Evolutionary conservation across 2,113 vertebrate species (phyloP), one percentile per base, ranked within the genome.

Genomic region (Prunella fulvescens): DNA sequence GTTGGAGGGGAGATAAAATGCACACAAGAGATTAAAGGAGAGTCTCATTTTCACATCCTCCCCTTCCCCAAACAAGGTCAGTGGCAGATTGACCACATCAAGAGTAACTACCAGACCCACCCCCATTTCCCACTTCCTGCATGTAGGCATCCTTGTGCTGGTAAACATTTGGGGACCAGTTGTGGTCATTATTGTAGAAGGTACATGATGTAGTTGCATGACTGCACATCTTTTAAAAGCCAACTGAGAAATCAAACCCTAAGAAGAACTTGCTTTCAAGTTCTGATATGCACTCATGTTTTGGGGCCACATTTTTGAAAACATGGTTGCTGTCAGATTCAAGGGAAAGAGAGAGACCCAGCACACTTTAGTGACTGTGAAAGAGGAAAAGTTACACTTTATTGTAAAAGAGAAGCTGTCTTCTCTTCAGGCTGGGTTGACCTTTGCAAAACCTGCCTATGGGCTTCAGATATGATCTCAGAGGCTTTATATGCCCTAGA

Each of bases 41-140:
- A 96, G 94, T 97, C 97, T 98, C 96, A 96, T 97, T 98, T 97
- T 96, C 94, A 96, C 95, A 98, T 97, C 97, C 98, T 97, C 97
- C 98, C 96, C 96, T 93, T 97, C 82, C 93, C 94, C 96, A 97
- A 98, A 97, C 95, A 98, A 97, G 97, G 97, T 97, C 98, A 98
- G 98, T 98, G 98, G 98, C 98, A 98, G 98, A 98, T 98, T 98
- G 98, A 99, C 98, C 99, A 99, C 98, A 99, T 99, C 98, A 99
- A 98, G 98, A 97, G 97, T 97, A 98, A 98, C 98, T 95, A 96
- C 91, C 93, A 98, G 96, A 95, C 96, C 97, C 97, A 97, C 97
- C 94, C 98, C 97, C 97, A 97, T 95, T 97, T 97, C 97, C 97
- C 97, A 97, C 96, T 98, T 98, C 97, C 97, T 98, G 96, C 95